Conservation (phyloP, 2,113 vertebrate species). For the Eurystomus gularis region DNA sequence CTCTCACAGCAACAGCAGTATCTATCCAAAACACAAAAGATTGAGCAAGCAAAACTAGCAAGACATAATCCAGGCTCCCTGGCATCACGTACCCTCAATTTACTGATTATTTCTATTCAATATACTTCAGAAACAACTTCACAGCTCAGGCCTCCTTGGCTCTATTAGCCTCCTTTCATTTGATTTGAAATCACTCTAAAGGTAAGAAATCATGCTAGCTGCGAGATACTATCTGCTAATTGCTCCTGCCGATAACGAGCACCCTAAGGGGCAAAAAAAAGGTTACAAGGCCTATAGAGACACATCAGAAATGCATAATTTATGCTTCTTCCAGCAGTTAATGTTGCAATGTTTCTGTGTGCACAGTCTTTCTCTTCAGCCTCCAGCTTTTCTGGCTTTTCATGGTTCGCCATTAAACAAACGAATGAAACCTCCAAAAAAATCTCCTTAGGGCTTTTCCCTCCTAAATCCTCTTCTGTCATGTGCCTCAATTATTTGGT, state of each 20-base stretch:
- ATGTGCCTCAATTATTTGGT: background rate
- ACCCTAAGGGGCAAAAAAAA: slow-evolving; percentile 43
- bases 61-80: slow-evolving; percentile 10
- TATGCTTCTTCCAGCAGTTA: slow-evolving; percentile 7
- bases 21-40: background rate
- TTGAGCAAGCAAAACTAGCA: slow-evolving; percentile 7
- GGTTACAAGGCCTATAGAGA: slow-evolving; percentile 2
- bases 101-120: slow-evolving; percentile 38
- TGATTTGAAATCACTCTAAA: slow-evolving; percentile 44
- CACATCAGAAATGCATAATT: slow-evolving; percentile 37
- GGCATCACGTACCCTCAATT: background rate
- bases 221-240: slow-evolving; percentile 46
- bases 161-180: slow-evolving; percentile 21
- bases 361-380: background rate
- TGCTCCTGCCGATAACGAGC: slow-evolving; percentile 29
- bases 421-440: background rate
- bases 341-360: background rate
- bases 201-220: slow-evolving; percentile 10
- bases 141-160: slow-evolving; percentile 26
- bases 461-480: background rate
- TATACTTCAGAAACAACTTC: slow-evolving; percentile 35
- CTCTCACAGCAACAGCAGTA: background rate
- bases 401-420: slow-evolving; percentile 6
- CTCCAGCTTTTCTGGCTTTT: slow-evolving; percentile 4
- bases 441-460: background rate